These are phyloP conservation scores for Icerya purchasi DNA, from an alignment of 2,888 invertebrate species.

Conservation along the genomic window DNA sequence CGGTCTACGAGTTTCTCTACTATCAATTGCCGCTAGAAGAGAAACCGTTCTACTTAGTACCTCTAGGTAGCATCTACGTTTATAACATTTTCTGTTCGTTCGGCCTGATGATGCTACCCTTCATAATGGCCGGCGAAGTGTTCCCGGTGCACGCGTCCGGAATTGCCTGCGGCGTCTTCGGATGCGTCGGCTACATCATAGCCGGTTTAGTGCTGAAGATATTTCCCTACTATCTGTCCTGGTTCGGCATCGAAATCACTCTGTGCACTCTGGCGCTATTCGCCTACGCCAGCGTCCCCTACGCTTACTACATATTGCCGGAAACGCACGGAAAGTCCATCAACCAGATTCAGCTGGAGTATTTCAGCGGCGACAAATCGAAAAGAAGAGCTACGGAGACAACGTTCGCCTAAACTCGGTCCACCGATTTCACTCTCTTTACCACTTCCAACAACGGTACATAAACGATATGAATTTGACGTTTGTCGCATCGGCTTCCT, in stretches of 20 bases:
- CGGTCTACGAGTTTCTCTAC: slow-evolving; percentile 3
- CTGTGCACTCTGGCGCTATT: slow-evolving; percentile 4
- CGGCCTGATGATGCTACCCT: slow-evolving; percentile 11
- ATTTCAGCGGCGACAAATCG: background rate
- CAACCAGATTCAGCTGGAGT: slow-evolving; percentile 7
- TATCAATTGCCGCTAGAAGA: background rate
- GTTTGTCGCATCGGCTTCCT: too few relatives aligned
- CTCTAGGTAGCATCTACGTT: slow-evolving; percentile 1
- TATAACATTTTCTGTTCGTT: slow-evolving; percentile 10
- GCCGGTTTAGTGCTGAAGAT: slow-evolving; percentile 7
- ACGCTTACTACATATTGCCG: slow-evolving; percentile 10
- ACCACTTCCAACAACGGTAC: too few relatives aligned
- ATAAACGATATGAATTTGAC: too few relatives aligned
- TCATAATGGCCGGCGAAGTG: slow-evolving; percentile 12
- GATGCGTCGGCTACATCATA: background rate
- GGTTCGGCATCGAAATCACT: slow-evolving; percentile 3
- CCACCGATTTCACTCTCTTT: too few relatives aligned
- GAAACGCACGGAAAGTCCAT: slow-evolving; percentile 15
- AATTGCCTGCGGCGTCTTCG: background rate
- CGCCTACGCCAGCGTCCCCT: background rate
- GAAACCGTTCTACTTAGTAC: slow-evolving; percentile 3
- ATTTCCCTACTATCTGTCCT: slow-evolving; percentile 7
- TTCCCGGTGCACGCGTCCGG: slow-evolving; percentile 13
- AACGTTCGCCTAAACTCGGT: too few relatives aligned
- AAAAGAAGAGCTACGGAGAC: too few relatives aligned